Evolutionary conservation across 2,888 invertebrate species (phyloP).

Genomic region (Microplitis manilae): DNA sequence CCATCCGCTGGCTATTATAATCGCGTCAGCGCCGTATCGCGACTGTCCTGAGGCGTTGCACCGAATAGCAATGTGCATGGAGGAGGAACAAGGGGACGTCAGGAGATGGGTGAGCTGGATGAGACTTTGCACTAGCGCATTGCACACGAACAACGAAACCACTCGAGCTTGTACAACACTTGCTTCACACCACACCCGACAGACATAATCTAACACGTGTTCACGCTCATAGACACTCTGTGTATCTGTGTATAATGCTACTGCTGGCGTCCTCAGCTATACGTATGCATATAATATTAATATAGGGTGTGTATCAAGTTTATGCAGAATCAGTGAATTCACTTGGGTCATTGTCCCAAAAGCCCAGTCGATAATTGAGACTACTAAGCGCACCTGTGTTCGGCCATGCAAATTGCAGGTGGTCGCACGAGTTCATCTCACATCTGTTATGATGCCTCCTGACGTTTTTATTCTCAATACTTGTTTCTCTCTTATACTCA

Average conservation of each 20-base stretch:
- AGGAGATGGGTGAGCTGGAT: not conserved
- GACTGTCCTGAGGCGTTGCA: constrained; percentile 18
- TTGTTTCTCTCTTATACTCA: constrained; percentile 17
- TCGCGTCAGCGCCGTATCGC: constrained; percentile 58
- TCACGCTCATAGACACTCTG: not conserved
- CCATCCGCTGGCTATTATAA: constrained; percentile 63
- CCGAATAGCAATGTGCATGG: not conserved
- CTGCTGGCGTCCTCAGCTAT: not conserved
- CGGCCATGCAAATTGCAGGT: constrained; percentile 50
- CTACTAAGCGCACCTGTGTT: constrained; percentile 48
- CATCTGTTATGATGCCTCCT: constrained; percentile 41
- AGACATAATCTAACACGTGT: not conserved
- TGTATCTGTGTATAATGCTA: not conserved
- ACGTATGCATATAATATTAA: not conserved
- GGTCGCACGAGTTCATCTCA: constrained; percentile 46
- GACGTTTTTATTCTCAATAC: constrained; percentile 18
- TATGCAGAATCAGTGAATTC: constrained; percentile 10
- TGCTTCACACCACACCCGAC: not conserved
- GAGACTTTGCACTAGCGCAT: not conserved
- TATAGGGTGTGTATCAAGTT: not conserved
- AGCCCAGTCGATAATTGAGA: constrained; percentile 40
- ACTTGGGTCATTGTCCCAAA: constrained; percentile 30
- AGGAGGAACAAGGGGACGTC: constrained; percentile 5
- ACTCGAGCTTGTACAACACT: not conserved
- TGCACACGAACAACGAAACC: not conserved